These are phyloP conservation scores for Bimastos eiseni DNA, from an alignment of 2,888 invertebrate genomes.

Conservation along the genomic window DNA sequence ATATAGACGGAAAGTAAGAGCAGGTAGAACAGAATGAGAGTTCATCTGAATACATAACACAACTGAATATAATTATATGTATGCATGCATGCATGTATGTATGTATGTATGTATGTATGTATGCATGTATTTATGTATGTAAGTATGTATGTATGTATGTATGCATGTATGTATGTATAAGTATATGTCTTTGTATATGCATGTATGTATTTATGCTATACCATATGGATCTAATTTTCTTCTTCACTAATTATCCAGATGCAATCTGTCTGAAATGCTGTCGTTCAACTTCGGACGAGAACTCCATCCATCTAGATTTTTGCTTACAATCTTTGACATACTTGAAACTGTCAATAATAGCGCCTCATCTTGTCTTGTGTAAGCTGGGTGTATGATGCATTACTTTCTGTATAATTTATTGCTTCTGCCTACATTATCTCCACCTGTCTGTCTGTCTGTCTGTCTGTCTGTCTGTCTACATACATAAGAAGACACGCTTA, in stretches of 20 bases:
- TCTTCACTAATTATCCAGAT: neutral
- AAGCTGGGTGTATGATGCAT: too few species aligned
- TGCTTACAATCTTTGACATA: neutral
- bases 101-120: too few species aligned
- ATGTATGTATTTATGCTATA: neutral
- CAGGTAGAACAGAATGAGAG: too few species aligned
- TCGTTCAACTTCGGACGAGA: neutral
- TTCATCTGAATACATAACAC: too few species aligned
- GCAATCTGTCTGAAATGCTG: neutral
- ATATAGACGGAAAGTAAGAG: too few species aligned
- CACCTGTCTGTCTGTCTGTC: neutral
- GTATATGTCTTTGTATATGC: conserved; percentile 26
- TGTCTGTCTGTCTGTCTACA: neutral
- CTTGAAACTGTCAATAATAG: neutral
- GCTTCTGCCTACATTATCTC: too few species aligned
- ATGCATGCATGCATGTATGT: too few species aligned
- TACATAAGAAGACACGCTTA: neutral
- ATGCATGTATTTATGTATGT: conserved; percentile 35
- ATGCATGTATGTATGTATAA: conserved; percentile 35
- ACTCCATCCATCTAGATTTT: neutral
- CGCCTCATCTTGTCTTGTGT: neutral
- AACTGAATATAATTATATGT: too few species aligned
- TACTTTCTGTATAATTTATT: too few species aligned
- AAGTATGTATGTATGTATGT: conserved; percentile 37
- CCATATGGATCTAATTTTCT: neutral